Evolutionary conservation across 1,140 invertebrate genomes (phyloP), one percentile per base, ranked within the genome.

Genomic region (Ceratoteleas bidentatus): DNA sequence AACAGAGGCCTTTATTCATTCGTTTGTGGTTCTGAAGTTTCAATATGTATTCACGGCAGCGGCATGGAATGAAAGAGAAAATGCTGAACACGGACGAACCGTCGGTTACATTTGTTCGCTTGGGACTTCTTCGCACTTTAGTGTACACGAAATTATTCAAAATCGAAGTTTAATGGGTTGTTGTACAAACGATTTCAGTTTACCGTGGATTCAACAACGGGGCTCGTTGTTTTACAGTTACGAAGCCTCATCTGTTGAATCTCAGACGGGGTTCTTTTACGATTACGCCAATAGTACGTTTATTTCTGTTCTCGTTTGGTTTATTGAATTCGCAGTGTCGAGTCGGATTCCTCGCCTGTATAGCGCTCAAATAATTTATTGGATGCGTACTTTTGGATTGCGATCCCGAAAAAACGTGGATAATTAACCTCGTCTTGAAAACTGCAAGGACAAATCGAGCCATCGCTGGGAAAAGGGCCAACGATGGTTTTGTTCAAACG

Each of bases 1-100:
- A 70, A 74, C 56, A 60, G 64, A 74, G 80, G 69, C 70, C 70
- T 83, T 78, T 64, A 38, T 33, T 83, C 53, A 66, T 69, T 68
- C 47, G 69, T 49, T 65, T 56, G 62, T 53, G 60, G 61, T 83
- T 13, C 60, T 60, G 52, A 74, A 38, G 56, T 68, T 61, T 62
- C 16, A 38, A 14, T 50, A 13, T 68, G 45, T 68, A 70, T 10
- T 32, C 45, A 61, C 45, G 40, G 76, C 56, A 53, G 69, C 47
- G 64, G 57, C 66, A 66, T 66, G 69, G 32, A 43, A 70, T 47
- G 70, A 16, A 50, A 70, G 13, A 3, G 36, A 16, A 52, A 34
- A 33, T 6, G 9, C 38, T 32, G 33, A 38, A 40, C 10, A 38
- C 54, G 33, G 33, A 45, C 38, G 6, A 47, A 47, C 13, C 10